phyloP scores from a whole-genome alignment of 2,797 vertebrate species.

The Cyclura pinguis region DNA sequence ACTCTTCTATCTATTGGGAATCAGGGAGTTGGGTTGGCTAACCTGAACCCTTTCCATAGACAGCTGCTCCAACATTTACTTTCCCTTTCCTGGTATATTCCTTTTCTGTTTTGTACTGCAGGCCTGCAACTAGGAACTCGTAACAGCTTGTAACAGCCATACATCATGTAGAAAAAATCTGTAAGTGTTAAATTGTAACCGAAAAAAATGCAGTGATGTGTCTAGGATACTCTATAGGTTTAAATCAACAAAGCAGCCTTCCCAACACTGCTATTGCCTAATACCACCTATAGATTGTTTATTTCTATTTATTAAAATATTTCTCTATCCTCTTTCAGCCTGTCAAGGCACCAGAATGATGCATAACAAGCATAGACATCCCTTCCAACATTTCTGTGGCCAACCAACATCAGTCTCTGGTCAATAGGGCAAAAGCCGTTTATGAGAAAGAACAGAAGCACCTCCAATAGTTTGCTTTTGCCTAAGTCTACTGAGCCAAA shows the following conservation, averaged over 20 bases:
- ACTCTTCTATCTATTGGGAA: neutral
- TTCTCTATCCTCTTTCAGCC: too few relatives aligned
- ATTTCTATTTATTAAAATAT: too few relatives aligned
- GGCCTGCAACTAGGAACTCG: neutral
- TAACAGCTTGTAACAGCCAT: neutral
- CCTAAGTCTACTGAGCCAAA: too few relatives aligned
- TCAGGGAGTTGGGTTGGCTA: neutral
- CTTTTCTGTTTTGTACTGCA: neutral
- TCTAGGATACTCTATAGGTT: neutral
- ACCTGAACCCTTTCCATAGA: neutral
- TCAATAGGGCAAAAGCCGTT: too few relatives aligned
- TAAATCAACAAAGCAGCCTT: neutral
- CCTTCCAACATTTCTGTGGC: too few relatives aligned
- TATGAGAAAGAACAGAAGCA: too few relatives aligned
- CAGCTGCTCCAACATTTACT: neutral
- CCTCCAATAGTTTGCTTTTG: too few relatives aligned
- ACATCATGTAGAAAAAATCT: neutral
- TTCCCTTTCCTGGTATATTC: neutral
- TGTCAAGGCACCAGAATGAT: too few relatives aligned
- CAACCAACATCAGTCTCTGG: too few relatives aligned
- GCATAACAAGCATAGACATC: too few relatives aligned
- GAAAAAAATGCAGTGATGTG: neutral
- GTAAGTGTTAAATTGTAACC: neutral
- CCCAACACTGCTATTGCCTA: neutral
- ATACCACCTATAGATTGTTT: too few relatives aligned